These are phyloP conservation scores for Brachionus sp. DNA, from an alignment of 1,140 invertebrate species.

Conservation along the genomic window DNA sequence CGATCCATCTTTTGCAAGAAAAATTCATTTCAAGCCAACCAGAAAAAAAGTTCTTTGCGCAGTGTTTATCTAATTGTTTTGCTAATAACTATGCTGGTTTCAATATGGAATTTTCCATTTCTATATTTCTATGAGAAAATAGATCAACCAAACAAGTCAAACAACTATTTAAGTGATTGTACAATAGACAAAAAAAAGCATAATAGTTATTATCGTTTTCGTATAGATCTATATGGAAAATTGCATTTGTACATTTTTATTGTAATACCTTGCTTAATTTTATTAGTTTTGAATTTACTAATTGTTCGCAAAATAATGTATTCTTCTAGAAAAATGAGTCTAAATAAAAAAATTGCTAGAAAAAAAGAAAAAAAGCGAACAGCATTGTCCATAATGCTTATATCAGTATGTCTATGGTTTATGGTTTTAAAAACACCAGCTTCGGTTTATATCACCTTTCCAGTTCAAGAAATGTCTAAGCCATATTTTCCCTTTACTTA, in stretches of 20 bases:
- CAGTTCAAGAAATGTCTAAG: constrained; percentile 31
- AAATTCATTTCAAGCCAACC: background rate
- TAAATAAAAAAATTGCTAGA: background rate
- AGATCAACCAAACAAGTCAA: background rate
- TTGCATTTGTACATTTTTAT: constrained; percentile 40
- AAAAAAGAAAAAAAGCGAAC: constrained; percentile 39
- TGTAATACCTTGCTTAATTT: constrained; percentile 31
- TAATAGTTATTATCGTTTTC: background rate
- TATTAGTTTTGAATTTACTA: constrained; percentile 22
- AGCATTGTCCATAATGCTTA: constrained; percentile 36
- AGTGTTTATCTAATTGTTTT: background rate
- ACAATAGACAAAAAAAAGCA: constrained; percentile 12
- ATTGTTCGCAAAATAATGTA: constrained; percentile 29
- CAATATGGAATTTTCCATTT: constrained; percentile 6
- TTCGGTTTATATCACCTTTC: constrained; percentile 40
- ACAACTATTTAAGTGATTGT: constrained; percentile 4
- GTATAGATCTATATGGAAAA: constrained; percentile 21
- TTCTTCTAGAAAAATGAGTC: background rate
- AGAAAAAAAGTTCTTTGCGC: background rate
- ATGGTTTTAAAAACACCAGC: constrained; percentile 43
- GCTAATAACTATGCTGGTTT: background rate
- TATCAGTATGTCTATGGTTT: constrained; percentile 37
- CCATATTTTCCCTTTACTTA: constrained; percentile 38
- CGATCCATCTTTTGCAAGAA: constrained; percentile 3
- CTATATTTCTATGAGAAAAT: constrained; percentile 29